Evolutionary conservation across 1,140 invertebrate species (phyloP), one percentile per base, ranked within the genome.

Genomic region (Drosophila navojoa): DNA sequence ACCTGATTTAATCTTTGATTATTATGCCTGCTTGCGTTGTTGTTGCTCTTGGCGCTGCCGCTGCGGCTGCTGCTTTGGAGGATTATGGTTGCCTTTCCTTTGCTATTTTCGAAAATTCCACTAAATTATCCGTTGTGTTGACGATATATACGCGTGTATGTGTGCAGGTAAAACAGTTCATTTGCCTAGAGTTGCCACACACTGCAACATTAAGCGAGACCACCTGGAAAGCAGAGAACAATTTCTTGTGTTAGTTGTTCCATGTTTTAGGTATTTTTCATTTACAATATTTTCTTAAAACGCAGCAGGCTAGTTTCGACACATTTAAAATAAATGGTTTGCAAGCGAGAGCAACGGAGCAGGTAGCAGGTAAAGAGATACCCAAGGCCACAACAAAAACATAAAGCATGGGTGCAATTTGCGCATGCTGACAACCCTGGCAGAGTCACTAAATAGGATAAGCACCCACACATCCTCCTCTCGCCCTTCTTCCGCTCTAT

Each of bases 1-100:
- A 87, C 84, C 84, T 87, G 84, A 87, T 87, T 87, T 87, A 87
- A 87, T 87, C 84, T 87, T 89, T 89, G 84, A 89, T 89, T 87
- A 87, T 87, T 90, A 81, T 87, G 70, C 64, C 50, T 73, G 69
- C 35, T 13, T 16, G 15, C 15, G 5, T 45, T 62, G 71, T 54
- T 70, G 71, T 52, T 76, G 66, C 40, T 22, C 54, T 22, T 68
- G 75, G n/a, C 49, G 35, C 32, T 63, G 60, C 19, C 47, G 60
- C 55, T 61, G 70, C 59, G 75, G 77, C 57, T 63, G 64, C 72
- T 74, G 66, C 64, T 72, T 52, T 50, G 61, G 75, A 73, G 63
- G 71, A 72, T 77, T 74, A 72, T 74, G 72, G 52, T 63, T 74
- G 71, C 70, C 74, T 67, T 72, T 76, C 58, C 77, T 85, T 85